Conservation (phyloP, 2,888 invertebrate genomes). For the Cynaeus angustus region DNA sequence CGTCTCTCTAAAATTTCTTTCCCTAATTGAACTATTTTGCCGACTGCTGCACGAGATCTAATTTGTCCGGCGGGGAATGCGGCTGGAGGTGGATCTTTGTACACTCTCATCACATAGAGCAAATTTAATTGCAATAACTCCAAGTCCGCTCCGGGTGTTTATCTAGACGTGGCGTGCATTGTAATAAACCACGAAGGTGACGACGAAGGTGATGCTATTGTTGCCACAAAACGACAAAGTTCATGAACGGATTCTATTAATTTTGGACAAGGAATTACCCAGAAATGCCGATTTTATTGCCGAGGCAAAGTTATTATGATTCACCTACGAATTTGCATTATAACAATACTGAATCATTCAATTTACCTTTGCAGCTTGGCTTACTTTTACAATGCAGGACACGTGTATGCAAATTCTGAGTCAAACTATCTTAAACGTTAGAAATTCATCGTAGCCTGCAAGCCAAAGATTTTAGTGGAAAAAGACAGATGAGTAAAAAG, state of each 20-base stretch:
- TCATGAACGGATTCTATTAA: neutral
- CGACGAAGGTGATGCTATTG: conserved; percentile 22
- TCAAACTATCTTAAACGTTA: no score
- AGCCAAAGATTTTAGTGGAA: no score
- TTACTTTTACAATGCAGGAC: no score
- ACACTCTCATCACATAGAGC: conserved; percentile 20
- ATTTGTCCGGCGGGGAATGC: conserved; percentile 63
- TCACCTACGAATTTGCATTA: no score
- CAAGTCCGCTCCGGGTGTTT: conserved; percentile 39
- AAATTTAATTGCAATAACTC: conserved; percentile 37
- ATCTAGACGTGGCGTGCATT: conserved; percentile 24
- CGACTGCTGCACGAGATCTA: conserved; percentile 54
- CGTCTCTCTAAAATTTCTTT: conserved; percentile 44
- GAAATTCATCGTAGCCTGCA: no score
- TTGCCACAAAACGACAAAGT: conserved; percentile 8
- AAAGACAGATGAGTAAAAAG: no score
- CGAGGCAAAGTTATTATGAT: no score
- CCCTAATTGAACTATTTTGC: conserved; percentile 61
- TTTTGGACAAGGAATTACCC: neutral
- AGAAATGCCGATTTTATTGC: no score
- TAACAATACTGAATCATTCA: no score
- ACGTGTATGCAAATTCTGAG: no score
- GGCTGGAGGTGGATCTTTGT: conserved; percentile 58
- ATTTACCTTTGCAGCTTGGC: no score
- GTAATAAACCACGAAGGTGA: conserved; percentile 31